Base-by-base conservation (phyloP, 2,888 invertebrate species). In the Macrophya alboannulata region DNA sequence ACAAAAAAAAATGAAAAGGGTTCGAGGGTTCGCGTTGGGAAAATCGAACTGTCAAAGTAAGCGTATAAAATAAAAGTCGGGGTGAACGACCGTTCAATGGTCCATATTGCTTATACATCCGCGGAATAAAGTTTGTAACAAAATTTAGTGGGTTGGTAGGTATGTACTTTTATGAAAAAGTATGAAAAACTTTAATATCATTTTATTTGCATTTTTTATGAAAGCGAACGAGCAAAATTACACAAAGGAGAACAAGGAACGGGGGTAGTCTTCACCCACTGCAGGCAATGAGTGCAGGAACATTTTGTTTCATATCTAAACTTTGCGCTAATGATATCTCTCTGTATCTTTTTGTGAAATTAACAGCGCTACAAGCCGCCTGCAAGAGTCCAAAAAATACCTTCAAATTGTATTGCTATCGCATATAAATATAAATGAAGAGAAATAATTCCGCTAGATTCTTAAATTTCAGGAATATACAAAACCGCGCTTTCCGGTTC, bases 311-410 rank as follows among this genome's bases (percentile, higher is more conserved):
- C 21, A 25, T n/a, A 9, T 25, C 17, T 5, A 25, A 74, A 21
- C 74, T 45, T 45, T 45, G 9, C 45, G 45, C 48, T 74, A 25
- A 74, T 74, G 74, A 74, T 43, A 45, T 43, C 10, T 45, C 48
- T 9, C 74, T 43, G 25, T 43, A 43, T 21, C 21, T 74, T 4
- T 4, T 12, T 37, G 68, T 37, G 17, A 37, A 68, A 68, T 68
- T 37, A 37, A 17, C 25, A 17, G 25, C 37, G 31, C 6, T 68
- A 68, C 37, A 31, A 68, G 15, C 25, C 37, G 31, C 68, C 68
- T 37, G 25, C 3, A 31, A 3, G 5, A 68, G 4, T 15, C 1
- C 37, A 31, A 3, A 25, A 37, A 15, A 68, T 31, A 31, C 10
- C 12, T 68, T 37, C 5, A 68, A 1, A 12, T 12, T 6, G 31